Evolutionary conservation across 2,797 vertebrate genomes (phyloP), one percentile per base, ranked within the genome.

Genomic region (Graptemys geographica): DNA sequence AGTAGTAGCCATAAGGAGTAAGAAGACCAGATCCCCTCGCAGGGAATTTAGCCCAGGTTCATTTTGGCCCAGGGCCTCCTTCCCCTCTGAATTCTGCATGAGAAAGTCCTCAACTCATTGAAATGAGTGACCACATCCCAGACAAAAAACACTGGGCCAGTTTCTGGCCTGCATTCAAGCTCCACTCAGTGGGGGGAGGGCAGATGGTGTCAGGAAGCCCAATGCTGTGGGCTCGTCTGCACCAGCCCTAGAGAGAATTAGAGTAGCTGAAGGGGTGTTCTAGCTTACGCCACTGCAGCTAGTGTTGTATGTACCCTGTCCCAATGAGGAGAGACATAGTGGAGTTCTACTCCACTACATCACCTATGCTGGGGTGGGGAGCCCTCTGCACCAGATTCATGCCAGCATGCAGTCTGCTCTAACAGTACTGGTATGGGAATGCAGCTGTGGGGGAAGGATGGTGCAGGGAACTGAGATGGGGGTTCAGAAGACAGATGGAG

Each of bases 191-290:
- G 65, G 81, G 4, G 31, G 31, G 41, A 19, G 82, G 52, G 57
- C 44, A 72, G 83, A 44, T 72, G n/a, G 18, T 79, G 56, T 28
- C 56, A 57, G 52, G 65, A 47, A 79, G 84, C 56, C 11, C 8
- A 0, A 33, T 59, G 53, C 81, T 49, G 25, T 27, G 0, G 0
- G 23, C 12, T 31, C 21, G 0, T 0, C 74, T 12, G 5, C 76
- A 84, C 44, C 31, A 15, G 31, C 59, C 13, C 83, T 91, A 78
- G 6, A 5, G 0, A 37, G 53, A 16, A 33, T 87, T 53, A 80
- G 91, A 65, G 55, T 18, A 16, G 49, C 52, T 4, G 2, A 2
- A 3, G 81, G n/a, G 49, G 5, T 19, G 28, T 11, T 56, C 10
- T 5, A 3, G 41, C 11, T 25, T 0, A 7, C 76, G 62, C 80